phyloP scores from a whole-genome alignment of 2,888 invertebrate species.

The Xanthorhoe designata region DNA sequence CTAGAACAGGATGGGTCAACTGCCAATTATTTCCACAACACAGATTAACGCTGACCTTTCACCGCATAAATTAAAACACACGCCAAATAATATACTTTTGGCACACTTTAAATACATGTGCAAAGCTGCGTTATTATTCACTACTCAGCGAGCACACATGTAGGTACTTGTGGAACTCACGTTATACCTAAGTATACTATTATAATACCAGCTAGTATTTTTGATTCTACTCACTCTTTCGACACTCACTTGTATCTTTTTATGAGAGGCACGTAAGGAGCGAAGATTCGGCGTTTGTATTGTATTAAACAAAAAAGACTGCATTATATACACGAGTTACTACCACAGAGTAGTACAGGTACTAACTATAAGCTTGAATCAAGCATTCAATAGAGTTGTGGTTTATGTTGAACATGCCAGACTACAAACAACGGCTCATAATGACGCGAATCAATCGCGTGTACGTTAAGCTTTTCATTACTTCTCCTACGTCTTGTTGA shows the following conservation, averaged over 20 bases:
- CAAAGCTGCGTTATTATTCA: constrained; percentile 27
- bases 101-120: constrained; percentile 17
- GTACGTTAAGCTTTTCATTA: constrained; percentile 44
- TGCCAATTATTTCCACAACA: background rate
- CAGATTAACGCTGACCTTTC: background rate
- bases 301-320: background rate
- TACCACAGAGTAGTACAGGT: background rate
- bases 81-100: background rate
- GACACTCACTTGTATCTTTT: background rate
- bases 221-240: background rate
- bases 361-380: background rate
- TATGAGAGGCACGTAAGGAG: background rate
- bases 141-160: constrained; percentile 7
- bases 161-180: background rate
- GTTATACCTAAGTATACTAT: background rate
- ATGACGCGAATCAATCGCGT: constrained; percentile 43
- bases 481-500: constrained; percentile 36
- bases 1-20: background rate
- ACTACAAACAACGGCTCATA: constrained; percentile 39
- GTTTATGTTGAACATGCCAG: constrained; percentile 41
- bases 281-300: background rate
- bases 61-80: background rate
- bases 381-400: constrained; percentile 13
- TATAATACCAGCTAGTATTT: background rate
- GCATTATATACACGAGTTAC: constrained; percentile 1